phyloP scores from a whole-genome alignment of 2,888 invertebrate genomes.

The Bombyx huttoni region DNA sequence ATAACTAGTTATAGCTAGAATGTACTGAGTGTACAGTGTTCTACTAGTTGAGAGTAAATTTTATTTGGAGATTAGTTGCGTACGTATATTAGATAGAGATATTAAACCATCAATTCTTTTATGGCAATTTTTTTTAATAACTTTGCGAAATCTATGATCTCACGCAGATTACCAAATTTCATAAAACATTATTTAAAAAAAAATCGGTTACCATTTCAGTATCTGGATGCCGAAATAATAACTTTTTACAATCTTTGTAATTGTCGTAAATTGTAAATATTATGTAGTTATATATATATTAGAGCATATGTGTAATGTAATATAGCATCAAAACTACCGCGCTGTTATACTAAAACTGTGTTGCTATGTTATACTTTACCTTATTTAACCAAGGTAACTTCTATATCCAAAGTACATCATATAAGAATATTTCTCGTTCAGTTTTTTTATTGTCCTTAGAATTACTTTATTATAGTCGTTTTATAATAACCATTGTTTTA shows the following conservation, averaged over 20 bases:
- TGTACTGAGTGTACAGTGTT: background rate
- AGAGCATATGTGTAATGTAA: background rate
- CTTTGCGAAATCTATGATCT: slow-evolving; percentile 40
- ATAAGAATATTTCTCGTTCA: background rate
- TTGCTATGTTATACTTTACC: background rate
- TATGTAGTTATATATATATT: background rate
- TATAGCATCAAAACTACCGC: slow-evolving; percentile 1
- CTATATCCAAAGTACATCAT: background rate
- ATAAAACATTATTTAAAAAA: slow-evolving; percentile 19
- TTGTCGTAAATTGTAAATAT: slow-evolving; percentile 4
- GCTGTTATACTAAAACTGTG: background rate
- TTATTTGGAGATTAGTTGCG: background rate
- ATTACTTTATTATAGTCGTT: background rate
- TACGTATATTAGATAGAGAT: background rate
- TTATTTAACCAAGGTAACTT: slow-evolving; percentile 1
- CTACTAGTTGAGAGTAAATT: background rate
- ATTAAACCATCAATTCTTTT: background rate
- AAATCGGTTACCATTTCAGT: slow-evolving; percentile 31
- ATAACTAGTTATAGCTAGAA: background rate
- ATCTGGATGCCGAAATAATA: background rate
- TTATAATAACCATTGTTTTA: background rate
- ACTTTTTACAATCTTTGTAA: slow-evolving; percentile 12
- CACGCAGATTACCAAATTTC: slow-evolving; percentile 53
- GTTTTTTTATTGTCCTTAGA: background rate
- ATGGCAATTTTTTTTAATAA: background rate